These are phyloP conservation scores for Boleophthalmus pectinirostris DNA, from an alignment of 2,113 vertebrate species.

Conservation along the genomic window DNA sequence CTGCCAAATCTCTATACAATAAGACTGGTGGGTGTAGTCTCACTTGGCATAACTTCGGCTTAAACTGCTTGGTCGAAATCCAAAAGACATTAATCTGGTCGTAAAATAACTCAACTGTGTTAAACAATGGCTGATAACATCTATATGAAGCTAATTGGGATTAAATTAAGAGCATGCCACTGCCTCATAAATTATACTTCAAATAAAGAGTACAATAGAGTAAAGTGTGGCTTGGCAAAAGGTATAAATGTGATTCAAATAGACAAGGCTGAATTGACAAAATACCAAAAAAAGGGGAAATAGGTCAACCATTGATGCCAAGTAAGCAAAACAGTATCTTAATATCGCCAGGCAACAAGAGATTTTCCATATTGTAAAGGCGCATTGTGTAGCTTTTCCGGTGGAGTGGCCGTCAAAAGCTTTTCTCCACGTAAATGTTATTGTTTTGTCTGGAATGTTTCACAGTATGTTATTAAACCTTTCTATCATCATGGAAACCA, in stretches of 20 bases:
- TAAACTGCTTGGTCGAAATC: not conserved
- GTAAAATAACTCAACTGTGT: not conserved
- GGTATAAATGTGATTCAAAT: not conserved
- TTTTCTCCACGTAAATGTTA: no score
- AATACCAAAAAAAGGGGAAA: not conserved
- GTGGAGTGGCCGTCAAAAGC: no score
- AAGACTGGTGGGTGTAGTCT: not conserved
- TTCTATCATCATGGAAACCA: no score
- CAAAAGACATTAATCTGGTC: not conserved
- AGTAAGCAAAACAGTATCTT: no score
- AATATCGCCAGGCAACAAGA: no score
- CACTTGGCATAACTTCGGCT: not conserved
- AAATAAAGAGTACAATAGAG: not conserved
- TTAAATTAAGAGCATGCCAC: not conserved
- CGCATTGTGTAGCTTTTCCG: no score
- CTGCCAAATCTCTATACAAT: not conserved
- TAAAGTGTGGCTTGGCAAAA: not conserved
- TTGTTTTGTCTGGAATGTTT: no score
- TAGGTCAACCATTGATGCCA: no score
- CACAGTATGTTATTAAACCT: no score
- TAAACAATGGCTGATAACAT: slow-evolving; percentile 14
- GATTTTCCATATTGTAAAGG: no score
- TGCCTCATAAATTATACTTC: not conserved
- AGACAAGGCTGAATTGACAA: not conserved
- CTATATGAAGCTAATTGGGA: slow-evolving; percentile 1